phyloP scores from a whole-genome alignment of 2,113 vertebrate genomes.

The Pygoscelis antarcticus region DNA sequence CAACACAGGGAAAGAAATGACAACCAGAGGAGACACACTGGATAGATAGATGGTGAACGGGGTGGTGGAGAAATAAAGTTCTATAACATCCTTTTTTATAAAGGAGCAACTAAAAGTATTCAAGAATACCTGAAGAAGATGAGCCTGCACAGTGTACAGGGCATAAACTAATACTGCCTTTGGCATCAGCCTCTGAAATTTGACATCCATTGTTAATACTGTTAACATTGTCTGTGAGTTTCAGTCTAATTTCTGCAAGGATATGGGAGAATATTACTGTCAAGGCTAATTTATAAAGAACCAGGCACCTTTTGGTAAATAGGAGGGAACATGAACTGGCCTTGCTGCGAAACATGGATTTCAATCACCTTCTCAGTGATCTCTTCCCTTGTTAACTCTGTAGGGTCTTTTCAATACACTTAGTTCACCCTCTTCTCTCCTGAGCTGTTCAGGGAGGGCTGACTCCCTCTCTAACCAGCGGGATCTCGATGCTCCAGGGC shows the following conservation, averaged over 20 bases:
- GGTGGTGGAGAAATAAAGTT: not conserved
- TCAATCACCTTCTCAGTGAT: not conserved
- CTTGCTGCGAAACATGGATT: not conserved
- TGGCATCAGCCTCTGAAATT: not conserved
- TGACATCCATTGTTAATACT: not conserved
- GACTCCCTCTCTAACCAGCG: not conserved
- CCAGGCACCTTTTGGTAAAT: not conserved
- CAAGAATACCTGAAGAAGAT: not conserved
- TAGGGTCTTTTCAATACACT: not conserved
- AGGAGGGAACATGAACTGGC: not conserved
- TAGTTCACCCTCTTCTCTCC: not conserved
- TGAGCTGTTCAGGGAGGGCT: not conserved
- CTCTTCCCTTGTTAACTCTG: not conserved
- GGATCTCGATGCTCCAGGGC: not conserved
- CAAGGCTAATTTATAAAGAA: not conserved
- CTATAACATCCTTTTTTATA: not conserved
- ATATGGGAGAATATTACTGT: not conserved
- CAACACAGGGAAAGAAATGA: not conserved
- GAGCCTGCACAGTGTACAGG: not conserved
- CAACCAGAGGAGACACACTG: not conserved
- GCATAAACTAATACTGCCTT: not conserved
- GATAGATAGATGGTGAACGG: not conserved
- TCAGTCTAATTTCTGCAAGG: not conserved
- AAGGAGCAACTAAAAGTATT: not conserved
- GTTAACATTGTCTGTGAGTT: not conserved